phyloP scores from a whole-genome alignment of 2,888 invertebrate species.

The Alcis repandata region DNA sequence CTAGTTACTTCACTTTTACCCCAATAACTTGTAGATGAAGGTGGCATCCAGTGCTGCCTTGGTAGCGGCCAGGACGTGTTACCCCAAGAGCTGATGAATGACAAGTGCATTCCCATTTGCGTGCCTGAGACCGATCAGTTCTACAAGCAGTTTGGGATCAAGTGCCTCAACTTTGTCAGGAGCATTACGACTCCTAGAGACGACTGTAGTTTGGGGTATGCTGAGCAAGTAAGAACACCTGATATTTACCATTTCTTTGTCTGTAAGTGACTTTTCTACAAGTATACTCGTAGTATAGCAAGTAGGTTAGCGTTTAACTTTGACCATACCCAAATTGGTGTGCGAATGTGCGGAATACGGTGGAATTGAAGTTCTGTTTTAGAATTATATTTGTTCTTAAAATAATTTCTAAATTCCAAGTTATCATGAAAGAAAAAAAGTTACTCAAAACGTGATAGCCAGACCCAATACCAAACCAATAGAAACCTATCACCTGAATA shows the following conservation, averaged over 20 bases:
- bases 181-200: slow-evolving; percentile 85
- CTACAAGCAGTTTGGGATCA: slow-evolving; percentile 77
- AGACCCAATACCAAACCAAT: neutral
- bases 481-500: neutral
- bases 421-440: too few species aligned
- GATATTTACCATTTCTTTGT: too few species aligned
- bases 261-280: too few species aligned
- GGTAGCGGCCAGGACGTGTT: slow-evolving; percentile 75
- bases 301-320: too few species aligned
- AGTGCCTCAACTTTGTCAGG: slow-evolving; percentile 88
- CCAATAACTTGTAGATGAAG: slow-evolving; percentile 64
- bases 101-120: slow-evolving; percentile 87
- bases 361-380: too few species aligned
- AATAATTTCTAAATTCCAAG: too few species aligned
- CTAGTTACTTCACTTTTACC: neutral
- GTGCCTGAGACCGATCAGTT: slow-evolving; percentile 86
- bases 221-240: slow-evolving; percentile 80
- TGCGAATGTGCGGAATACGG: too few species aligned
- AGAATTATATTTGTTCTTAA: too few species aligned
- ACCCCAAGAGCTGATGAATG: slow-evolving; percentile 79
- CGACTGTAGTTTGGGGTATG: slow-evolving; percentile 85
- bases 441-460: too few species aligned
- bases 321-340: too few species aligned
- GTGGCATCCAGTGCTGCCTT: slow-evolving; percentile 85
- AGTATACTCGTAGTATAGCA: too few species aligned